Evolutionary conservation across 2,113 vertebrate genomes (phyloP).

Genomic region (Cyprinodon brontotheroides): DNA sequence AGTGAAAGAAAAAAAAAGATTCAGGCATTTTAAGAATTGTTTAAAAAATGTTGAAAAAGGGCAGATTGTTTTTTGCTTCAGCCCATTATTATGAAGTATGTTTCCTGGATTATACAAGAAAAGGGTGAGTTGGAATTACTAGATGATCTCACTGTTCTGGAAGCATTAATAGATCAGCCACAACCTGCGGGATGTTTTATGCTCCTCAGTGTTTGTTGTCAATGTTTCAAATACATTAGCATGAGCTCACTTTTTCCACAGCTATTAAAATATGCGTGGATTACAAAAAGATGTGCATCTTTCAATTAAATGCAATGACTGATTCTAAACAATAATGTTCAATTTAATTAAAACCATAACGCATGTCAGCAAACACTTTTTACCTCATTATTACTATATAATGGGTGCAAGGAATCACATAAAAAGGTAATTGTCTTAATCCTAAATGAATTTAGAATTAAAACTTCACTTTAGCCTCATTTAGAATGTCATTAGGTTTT

Average conservation of each 20-base stretch:
- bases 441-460: background rate
- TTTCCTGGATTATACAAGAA: conserved; percentile 25
- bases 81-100: background rate
- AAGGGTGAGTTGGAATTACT: conserved; percentile 15
- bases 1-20: background rate
- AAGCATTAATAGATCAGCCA: conserved; percentile 35
- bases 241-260: conserved; percentile 74
- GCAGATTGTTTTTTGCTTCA: background rate
- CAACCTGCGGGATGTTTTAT: conserved; percentile 43
- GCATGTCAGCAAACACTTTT: background rate
- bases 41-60: background rate
- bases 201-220: conserved; percentile 47
- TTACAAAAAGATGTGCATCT: conserved; percentile 53
- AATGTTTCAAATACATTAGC: conserved; percentile 48
- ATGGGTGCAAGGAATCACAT: no score
- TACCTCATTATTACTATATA: background rate
- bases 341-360: background rate
- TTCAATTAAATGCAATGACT: conserved; percentile 37
- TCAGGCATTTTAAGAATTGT: background rate
- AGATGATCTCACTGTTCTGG: conserved; percentile 15
- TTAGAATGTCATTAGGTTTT: background rate
- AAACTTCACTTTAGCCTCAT: background rate
- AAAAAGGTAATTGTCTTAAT: background rate
- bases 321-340: conserved; percentile 12
- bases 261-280: conserved; percentile 53